Percentiles rank a stretch among this genome's conserved stretches.
phyloP scores from a whole-genome alignment of 2,797 vertebrate genomes.

The Rhynchonycteris naso region DNA sequence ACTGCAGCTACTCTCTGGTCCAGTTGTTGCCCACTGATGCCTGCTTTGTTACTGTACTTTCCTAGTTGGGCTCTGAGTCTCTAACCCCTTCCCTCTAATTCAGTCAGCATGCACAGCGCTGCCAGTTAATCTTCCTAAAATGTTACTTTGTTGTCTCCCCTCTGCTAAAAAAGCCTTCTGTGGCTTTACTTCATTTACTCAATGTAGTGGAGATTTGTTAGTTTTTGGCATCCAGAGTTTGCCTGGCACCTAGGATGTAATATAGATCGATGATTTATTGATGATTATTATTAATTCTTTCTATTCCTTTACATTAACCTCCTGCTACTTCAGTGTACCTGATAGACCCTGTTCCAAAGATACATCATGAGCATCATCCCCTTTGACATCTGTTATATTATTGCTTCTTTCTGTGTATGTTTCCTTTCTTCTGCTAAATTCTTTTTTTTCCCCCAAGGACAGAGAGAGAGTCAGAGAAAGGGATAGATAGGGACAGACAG shows the following conservation, averaged over 20 bases:
- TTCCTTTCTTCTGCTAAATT: neutral
- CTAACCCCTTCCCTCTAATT: neutral
- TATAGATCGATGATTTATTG: neutral
- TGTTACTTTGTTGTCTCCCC: neutral
- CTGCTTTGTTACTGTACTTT: neutral
- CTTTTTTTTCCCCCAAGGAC: too few species aligned
- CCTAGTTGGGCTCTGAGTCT: neutral
- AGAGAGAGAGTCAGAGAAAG: too few species aligned
- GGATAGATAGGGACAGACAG: too few species aligned
- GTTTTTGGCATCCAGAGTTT: neutral
- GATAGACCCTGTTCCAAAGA: neutral
- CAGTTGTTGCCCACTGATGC: neutral
- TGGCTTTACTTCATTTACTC: neutral
- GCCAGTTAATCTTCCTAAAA: neutral
- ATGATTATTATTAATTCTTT: neutral
- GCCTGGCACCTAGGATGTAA: neutral
- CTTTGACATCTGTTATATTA: neutral
- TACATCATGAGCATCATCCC: neutral
- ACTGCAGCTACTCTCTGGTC: neutral
- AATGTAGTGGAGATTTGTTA: neutral
- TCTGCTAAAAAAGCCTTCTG: neutral
- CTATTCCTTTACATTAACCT: neutral
- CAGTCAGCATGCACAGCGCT: neutral
- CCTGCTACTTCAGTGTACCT: neutral
- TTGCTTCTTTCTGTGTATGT: neutral